These are phyloP conservation scores for Phengaris alcon DNA, from an alignment of 2,888 invertebrate species.

Conservation along the genomic window DNA sequence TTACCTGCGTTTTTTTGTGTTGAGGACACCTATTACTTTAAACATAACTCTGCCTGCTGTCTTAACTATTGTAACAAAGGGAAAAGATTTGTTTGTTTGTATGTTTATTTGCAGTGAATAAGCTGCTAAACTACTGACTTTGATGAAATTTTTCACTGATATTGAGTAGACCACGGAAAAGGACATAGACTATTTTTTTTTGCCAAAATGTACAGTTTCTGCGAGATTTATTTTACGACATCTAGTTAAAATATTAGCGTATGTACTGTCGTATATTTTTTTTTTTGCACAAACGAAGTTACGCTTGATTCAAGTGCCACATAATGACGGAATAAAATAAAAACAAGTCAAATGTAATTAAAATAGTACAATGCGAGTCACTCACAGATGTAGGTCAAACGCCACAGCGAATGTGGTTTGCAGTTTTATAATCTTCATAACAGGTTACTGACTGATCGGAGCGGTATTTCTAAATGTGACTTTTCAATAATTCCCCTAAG, in stretches of 20 bases:
- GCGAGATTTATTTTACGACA: background rate
- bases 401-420: no score
- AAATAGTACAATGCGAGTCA: background rate
- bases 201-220: background rate
- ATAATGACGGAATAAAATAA: constrained; percentile 8
- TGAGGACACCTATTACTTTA: no score
- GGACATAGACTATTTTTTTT: background rate
- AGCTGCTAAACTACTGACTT: no score
- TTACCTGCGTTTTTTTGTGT: no score
- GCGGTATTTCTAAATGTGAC: no score
- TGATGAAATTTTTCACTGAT: no score
- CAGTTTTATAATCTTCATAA: constrained; percentile 3
- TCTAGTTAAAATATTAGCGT: background rate
- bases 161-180: background rate
- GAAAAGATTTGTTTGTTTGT: no score
- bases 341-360: constrained; percentile 3
- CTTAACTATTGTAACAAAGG: no score
- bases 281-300: background rate
- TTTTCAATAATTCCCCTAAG: no score
- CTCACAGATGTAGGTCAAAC: background rate
- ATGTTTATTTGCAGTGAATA: no score
- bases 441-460: background rate
- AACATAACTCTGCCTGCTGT: no score
- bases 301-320: background rate
- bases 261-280: background rate